A percentile compares a stretch with the other conserved stretches of the same genome.
phyloP scores from a whole-genome alignment of 2,888 invertebrate species.

The Eustalomyia histrio region DNA sequence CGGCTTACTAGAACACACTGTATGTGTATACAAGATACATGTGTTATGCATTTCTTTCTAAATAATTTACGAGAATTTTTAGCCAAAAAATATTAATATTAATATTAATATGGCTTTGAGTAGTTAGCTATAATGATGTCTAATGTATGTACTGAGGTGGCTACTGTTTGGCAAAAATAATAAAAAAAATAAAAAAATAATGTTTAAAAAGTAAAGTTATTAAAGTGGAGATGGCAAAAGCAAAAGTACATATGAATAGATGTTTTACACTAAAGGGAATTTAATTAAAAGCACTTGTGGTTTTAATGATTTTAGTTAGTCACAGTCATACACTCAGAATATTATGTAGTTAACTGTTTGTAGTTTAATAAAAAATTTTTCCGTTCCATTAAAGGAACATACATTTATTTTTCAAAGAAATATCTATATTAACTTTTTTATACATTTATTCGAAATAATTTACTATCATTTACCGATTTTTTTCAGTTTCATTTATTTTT shows the following conservation, averaged over 20 bases:
- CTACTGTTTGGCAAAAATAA: constrained; percentile 36
- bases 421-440: no score
- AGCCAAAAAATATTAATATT: constrained; percentile 74
- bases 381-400: no score
- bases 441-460: no score
- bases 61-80: constrained; percentile 70
- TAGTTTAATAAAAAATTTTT: no score
- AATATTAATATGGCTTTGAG: constrained; percentile 52
- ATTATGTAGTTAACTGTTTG: no score
- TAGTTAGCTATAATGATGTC: constrained; percentile 27
- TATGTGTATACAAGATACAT: not conserved
- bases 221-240: not conserved
- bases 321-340: no score
- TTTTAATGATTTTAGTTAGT: no score
- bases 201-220: constrained; percentile 11
- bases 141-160: constrained; percentile 20
- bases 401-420: no score
- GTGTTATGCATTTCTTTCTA: constrained; percentile 52
- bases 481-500: no score
- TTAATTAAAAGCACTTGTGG: not conserved
- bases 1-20: constrained; percentile 19
- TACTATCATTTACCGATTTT: no score
- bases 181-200: not conserved
- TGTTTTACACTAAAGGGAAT: not conserved
- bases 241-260: constrained; percentile 4